A percentile compares a stretch with the other conserved stretches of the same genome.
phyloP scores from a whole-genome alignment of 2,888 invertebrate species.

The Loripinus fragilis region DNA sequence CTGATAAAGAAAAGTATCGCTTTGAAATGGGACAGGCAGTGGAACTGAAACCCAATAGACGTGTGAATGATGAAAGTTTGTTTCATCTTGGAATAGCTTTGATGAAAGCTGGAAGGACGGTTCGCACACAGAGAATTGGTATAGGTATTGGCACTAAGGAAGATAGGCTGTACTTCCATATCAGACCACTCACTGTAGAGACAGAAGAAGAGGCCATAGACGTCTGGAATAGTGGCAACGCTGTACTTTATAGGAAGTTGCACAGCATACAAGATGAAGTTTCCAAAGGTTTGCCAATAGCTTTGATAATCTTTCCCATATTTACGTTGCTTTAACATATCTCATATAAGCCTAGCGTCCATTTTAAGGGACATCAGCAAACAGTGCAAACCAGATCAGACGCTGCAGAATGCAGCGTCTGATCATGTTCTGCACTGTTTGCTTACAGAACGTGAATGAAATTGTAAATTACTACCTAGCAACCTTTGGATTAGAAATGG shows the following conservation, averaged over 20 bases:
- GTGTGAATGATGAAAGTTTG: constrained; percentile 33
- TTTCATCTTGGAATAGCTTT: constrained; percentile 45
- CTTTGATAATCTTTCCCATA: no score
- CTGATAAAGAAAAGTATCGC: constrained; percentile 54
- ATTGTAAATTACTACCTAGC: no score
- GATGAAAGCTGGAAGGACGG: constrained; percentile 47
- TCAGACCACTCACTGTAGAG: constrained; percentile 45
- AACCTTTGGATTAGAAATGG: no score
- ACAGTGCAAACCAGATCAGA: no score
- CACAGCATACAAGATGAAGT: constrained; percentile 41
- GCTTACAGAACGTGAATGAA: no score
- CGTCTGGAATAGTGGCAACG: constrained; percentile 58
- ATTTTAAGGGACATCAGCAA: no score
- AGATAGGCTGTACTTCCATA: constrained; percentile 59
- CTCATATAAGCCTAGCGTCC: no score
- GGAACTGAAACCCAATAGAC: constrained; percentile 52
- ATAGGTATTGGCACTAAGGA: constrained; percentile 60
- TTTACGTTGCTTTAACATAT: no score
- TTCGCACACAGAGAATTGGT: constrained; percentile 47
- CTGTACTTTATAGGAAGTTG: constrained; percentile 33
- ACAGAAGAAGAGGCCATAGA: constrained; percentile 40
- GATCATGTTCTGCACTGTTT: no score
- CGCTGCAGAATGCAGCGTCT: no score
- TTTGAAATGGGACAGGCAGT: constrained; percentile 66
- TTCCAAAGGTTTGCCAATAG: constrained; percentile 29